A percentile compares a stretch with the other conserved stretches of the same genome.
phyloP scores from a whole-genome alignment of 2,888 invertebrate genomes.

The Ptychoptera contaminata region DNA sequence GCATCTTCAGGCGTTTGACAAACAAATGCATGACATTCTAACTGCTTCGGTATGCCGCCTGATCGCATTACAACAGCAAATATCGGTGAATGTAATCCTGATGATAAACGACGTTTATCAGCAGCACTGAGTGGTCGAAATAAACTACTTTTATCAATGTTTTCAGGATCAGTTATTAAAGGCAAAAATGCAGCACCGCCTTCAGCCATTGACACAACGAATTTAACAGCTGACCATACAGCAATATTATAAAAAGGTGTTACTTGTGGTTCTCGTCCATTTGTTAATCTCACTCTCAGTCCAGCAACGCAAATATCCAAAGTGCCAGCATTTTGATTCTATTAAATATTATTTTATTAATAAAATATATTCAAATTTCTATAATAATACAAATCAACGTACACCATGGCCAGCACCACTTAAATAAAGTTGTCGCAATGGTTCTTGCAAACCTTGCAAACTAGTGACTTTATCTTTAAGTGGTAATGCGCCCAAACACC shows the following conservation, averaged over 20 bases:
- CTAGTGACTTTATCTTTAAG: conserved; percentile 67
- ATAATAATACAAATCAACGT: conserved; percentile 8
- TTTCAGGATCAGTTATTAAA: conserved; percentile 65
- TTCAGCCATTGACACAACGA: conserved; percentile 49
- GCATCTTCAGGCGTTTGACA: conserved; percentile 83
- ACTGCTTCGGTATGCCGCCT: conserved; percentile 55
- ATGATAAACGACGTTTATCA: conserved; percentile 28
- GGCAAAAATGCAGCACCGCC: conserved; percentile 63
- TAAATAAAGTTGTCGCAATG: conserved; percentile 55
- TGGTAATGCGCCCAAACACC: conserved; percentile 68
- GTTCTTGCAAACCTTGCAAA: conserved; percentile 65
- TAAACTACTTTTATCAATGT: conserved; percentile 54
- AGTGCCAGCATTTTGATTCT: conserved; percentile 23
- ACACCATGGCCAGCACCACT: conserved; percentile 24
- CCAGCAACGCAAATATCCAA: conserved; percentile 37
- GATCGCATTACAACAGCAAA: conserved; percentile 81
- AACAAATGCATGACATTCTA: conserved; percentile 84
- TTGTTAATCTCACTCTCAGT: conserved; percentile 51
- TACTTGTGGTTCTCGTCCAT: conserved; percentile 39
- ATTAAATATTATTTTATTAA: neutral
- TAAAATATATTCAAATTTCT: neutral
- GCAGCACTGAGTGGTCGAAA: conserved; percentile 35
- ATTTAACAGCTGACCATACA: conserved; percentile 84
- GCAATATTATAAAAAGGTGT: conserved; percentile 84
- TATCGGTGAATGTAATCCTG: conserved; percentile 57